Conservation (phyloP, 2,888 invertebrate genomes). For the Heliconius sara region DNA sequence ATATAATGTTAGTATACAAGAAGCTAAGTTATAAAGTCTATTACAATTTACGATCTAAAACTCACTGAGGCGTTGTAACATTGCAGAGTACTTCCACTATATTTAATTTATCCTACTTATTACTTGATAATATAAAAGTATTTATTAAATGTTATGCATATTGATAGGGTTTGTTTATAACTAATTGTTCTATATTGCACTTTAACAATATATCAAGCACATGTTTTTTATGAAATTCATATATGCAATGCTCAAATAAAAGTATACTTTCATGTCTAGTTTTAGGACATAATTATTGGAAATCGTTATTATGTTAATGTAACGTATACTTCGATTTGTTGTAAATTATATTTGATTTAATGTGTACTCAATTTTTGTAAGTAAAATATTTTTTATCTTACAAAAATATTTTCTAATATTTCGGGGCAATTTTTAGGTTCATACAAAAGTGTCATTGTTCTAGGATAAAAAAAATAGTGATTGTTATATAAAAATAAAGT, state of each 20-base stretch:
- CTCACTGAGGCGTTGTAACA: constrained; percentile 22
- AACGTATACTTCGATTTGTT: neutral
- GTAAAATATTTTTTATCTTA: neutral
- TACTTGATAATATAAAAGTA: constrained; percentile 11
- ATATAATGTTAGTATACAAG: constrained; percentile 11
- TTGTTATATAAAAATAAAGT: constrained; percentile 19
- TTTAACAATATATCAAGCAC: constrained; percentile 33
- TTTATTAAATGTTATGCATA: constrained; percentile 29
- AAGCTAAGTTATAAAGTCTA: constrained; percentile 8
- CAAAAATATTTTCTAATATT: constrained; percentile 11
- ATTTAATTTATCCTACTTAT: constrained; percentile 40
- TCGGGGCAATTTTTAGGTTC: constrained; percentile 1
- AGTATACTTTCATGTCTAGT: constrained; percentile 42
- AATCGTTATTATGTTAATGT: neutral
- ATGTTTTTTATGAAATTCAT: constrained; percentile 31
- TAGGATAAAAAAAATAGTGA: constrained; percentile 18
- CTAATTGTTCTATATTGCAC: constrained; percentile 35
- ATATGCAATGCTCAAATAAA: constrained; percentile 46
- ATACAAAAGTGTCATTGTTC: constrained; percentile 7
- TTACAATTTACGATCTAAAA: constrained; percentile 1
- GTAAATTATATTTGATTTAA: neutral
- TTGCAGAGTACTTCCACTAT: constrained; percentile 47
- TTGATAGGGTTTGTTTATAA: constrained; percentile 14
- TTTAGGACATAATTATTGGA: constrained; percentile 25
- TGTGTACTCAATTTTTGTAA: constrained; percentile 5